phyloP scores from a whole-genome alignment of 2,797 vertebrate genomes.

The Tolypeutes matacus region DNA sequence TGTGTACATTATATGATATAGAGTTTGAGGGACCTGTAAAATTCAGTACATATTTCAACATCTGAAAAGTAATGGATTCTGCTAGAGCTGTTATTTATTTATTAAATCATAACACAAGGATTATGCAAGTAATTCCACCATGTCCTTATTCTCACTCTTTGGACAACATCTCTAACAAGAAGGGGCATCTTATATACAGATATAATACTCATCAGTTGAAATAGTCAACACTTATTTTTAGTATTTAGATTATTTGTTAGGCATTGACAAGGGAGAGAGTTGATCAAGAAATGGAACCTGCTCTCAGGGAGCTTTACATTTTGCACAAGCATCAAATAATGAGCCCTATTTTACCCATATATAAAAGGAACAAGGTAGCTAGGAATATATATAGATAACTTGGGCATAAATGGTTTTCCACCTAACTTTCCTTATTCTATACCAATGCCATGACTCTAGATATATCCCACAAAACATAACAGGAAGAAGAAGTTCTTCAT shows the following conservation, averaged over 20 bases:
- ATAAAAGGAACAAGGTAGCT: constrained; percentile 12
- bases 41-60: constrained; percentile 6
- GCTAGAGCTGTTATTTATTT: background rate
- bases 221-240: background rate
- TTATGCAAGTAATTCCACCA: background rate
- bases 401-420: background rate
- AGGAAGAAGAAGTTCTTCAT: background rate
- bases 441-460: background rate
- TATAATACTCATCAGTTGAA: constrained; percentile 14
- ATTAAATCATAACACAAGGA: constrained; percentile 13
- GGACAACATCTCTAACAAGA: background rate
- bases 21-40: constrained; percentile 30
- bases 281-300: background rate
- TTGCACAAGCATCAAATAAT: constrained; percentile 30
- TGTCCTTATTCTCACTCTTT: background rate
- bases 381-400: constrained; percentile 11
- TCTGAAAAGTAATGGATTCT: constrained; percentile 42
- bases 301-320: background rate
- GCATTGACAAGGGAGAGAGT: background rate
- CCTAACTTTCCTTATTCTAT: background rate
- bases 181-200: background rate
- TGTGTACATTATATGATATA: background rate
- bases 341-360: background rate
- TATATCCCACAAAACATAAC: background rate
- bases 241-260: constrained; percentile 31